Percentiles rank a stretch among this genome's conserved stretches.
phyloP scores from a whole-genome alignment of 2,797 vertebrate species.

The Diglossa cyanea region DNA sequence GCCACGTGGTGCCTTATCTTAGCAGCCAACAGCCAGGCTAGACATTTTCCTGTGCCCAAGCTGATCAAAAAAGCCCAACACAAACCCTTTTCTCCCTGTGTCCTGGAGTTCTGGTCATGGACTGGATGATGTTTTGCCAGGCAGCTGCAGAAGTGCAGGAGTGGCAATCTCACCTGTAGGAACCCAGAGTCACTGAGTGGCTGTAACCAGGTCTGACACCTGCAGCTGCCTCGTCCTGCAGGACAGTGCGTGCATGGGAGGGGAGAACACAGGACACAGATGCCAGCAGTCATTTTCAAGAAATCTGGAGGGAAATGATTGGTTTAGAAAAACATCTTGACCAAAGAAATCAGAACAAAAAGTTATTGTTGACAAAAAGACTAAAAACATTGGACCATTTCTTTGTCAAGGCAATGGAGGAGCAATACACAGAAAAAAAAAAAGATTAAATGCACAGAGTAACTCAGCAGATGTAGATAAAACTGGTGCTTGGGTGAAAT shows the following conservation, averaged over 20 bases:
- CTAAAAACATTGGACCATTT: background rate
- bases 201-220: background rate
- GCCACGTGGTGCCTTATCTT: background rate
- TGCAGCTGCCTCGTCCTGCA: background rate
- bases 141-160: background rate
- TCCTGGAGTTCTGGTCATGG: accelerated
- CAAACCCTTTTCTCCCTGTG: accelerated
- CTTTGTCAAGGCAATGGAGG: background rate
- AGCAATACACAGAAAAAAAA: background rate
- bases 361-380: background rate
- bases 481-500: background rate
- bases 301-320: background rate
- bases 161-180: background rate
- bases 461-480: background rate
- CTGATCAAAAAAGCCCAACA: background rate
- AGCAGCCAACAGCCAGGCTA: background rate
- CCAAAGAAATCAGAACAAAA: background rate
- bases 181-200: accelerated
- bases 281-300: accelerated
- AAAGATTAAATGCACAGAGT: background rate
- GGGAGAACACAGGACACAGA: too few relatives aligned
- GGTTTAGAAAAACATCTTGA: background rate
- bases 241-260: accelerated
- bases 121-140: background rate
- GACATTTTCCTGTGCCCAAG: background rate